Evolutionary conservation across 1,140 invertebrate species (phyloP), one percentile per base, ranked within the genome.

Genomic region (Zaprionus tsacasi): DNA sequence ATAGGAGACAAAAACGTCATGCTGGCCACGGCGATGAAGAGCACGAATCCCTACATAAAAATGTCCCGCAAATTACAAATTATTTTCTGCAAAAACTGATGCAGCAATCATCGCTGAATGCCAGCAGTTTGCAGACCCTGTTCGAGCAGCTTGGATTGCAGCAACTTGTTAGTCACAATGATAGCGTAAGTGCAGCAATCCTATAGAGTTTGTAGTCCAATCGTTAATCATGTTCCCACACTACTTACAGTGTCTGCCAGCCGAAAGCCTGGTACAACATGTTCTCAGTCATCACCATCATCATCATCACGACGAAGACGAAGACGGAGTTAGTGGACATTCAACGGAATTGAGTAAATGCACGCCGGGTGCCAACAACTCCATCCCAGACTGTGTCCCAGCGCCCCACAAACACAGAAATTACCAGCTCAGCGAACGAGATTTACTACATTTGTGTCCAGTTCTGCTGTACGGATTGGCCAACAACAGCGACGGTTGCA

Each of bases 401-500:
- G 78, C 78, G 38, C 54, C 17, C 35, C 78, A 70, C 33, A 50
- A 72, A 6, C 57, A 35, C 6, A n/a, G 35, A n/a, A 60, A 80
- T 52, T 90, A 79, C 73, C 64, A 73, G 40, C 68, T 93, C 7
- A 81, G 75, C 54, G 73, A 70, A 58, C 59, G 70, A 38, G 82
- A 92, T 12, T 90, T 96, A 33, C 91, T 94, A 52, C 87, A 94
- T 45, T 92, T 96, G 10, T 96, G 95, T 82, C 95, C 95, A 2
- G 94, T 94, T 25, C 92, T 96, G 17, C 78, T 96, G 33, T 95
- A 96, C 81, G 95, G 96, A 76, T 92, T 95, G 79, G 79, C 94
- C 12, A 87, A 93, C 55, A 94, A 94, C 64, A 92, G 93, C 50
- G 85, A 89, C 2, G 95, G 95, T 10, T 96, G 95, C 72, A 92